Base-by-base conservation (phyloP, 1,140 invertebrate species). In the Cardiocondyla obscurior region DNA sequence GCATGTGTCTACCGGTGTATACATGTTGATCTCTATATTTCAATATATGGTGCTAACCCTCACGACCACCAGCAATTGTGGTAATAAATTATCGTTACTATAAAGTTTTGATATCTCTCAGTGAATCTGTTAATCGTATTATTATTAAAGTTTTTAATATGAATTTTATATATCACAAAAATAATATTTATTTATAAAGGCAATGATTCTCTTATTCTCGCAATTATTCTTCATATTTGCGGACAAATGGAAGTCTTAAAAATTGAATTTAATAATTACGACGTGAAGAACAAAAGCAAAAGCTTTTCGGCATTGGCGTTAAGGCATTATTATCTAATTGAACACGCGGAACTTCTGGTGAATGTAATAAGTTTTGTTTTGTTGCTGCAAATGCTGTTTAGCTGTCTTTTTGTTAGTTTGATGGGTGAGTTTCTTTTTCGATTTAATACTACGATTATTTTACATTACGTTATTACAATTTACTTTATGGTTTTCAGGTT, bases 181-280 rank as follows among this genome's bases (percentile, higher is more conserved):
- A 3, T 64, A 3, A 42, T 0, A 49, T 30, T 6, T 69, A 36
- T 36, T 70, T 25, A 16, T 22, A 14, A 70, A 86, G 85, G 85
- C n/a, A 39, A 28, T 8, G 85, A 86, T 36, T n/a, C 39, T 1
- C 4, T 86, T 70, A 69, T 85, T n/a, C 51, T 85, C 19, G 74
- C 42, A 19, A 33, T 87, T 1, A 57, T 62, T 5, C 57, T 62
- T 10, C 85, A 87, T 39, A 19, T 85, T 3, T 79, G 83, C 16
- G 83, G 70, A 6, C 85, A 87, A 36, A 22, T 87, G 12, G 69
- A 87, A 42, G 49, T 87, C 12, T 28, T 87, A 14, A 67, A 33
- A 58, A 16, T 25, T 1, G 60, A 65, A 0, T 55, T 79, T 57
- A 22, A 55, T 33, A n/a, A 70, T 2, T 25, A 51, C n/a, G 36